Evolutionary conservation across 1,140 invertebrate genomes (phyloP), one percentile per base, ranked within the genome.

Genomic region (Drosophila teissieri): DNA sequence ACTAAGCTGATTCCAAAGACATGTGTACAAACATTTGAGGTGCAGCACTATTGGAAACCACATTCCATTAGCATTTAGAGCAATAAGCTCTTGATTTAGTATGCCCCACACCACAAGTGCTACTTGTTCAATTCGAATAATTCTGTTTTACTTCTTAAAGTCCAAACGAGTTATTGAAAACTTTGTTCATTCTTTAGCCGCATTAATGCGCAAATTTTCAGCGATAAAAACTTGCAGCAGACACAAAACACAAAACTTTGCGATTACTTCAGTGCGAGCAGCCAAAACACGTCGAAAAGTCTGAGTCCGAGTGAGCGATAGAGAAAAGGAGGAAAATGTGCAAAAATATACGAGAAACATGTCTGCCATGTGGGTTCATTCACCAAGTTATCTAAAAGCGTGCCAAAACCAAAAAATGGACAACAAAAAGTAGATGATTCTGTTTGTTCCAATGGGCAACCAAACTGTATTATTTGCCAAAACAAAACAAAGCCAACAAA

Each of bases 331-430:
- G 45, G 56, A 63, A 73, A 73, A 73, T 49, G 64, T 27, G 65
- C 63, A 31, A 48, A 65, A 42, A 78, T 61, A 62, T 34, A 65
- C 34, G 17, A 15, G 45, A 52, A 77, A 53, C 64, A 53, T 88
- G 83, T 65, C 73, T 78, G 63, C 57, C 74, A 86, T 82, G 57
- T 78, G 74, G 74, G 78, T 88, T 85, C 83, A 78, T 85, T 85
- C 81, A 72, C 65, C 77, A 80, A 68, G 73, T 85, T 85, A 85
- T 85, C 81, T 85, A 67, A 74, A 86, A 80, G 72, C 82, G 73
- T 78, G 78, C 81, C 73, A 69, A 57, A 74, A 54, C 61, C 10
- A 36, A 40, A 67, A 69, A 69, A n/a, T 14, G 31, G 14, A 36
- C 15, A 31, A 31, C 12, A 52, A 51, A 51, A 73, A 46, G 48